phyloP scores from a whole-genome alignment of 1,140 invertebrate species.

The Antheraea mylitta region DNA sequence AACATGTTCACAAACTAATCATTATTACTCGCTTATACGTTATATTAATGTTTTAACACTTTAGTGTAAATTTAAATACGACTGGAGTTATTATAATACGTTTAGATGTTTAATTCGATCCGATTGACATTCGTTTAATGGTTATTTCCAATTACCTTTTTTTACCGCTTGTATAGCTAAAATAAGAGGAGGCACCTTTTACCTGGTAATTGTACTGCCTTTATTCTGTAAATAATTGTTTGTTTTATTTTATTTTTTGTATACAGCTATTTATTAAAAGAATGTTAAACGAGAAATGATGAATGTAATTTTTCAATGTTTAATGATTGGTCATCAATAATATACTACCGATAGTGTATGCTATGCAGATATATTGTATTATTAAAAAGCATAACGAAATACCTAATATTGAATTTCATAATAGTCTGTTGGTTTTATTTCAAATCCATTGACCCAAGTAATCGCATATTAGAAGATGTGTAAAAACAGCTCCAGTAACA shows the following conservation, averaged over 20 bases:
- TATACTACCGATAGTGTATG: slow-evolving; percentile 75
- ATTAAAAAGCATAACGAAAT: slow-evolving; percentile 78
- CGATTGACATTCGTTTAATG: slow-evolving; percentile 58
- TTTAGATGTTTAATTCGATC: slow-evolving; percentile 31
- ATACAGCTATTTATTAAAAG: slow-evolving; percentile 79
- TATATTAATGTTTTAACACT: slow-evolving; percentile 63
- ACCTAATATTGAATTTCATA: slow-evolving; percentile 76
- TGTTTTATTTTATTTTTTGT: slow-evolving; percentile 57
- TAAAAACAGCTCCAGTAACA: too few species aligned
- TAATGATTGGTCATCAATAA: slow-evolving; percentile 76
- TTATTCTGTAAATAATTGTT: slow-evolving; percentile 78
- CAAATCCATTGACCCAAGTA: neutral
- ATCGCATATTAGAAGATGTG: neutral
- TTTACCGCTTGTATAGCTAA: slow-evolving; percentile 77
- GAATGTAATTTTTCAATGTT: slow-evolving; percentile 75
- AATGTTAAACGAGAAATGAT: slow-evolving; percentile 77
- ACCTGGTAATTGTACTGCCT: slow-evolving; percentile 75
- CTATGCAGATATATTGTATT: slow-evolving; percentile 77
- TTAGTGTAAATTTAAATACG: slow-evolving; percentile 70
- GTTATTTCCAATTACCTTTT: slow-evolving; percentile 59
- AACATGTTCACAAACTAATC: slow-evolving; percentile 76
- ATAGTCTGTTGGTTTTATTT: slow-evolving; percentile 59
- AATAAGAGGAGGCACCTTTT: slow-evolving; percentile 71
- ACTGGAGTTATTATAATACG: slow-evolving; percentile 61
- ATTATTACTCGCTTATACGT: slow-evolving; percentile 57